Evolutionary conservation across 1,140 invertebrate species (phyloP).

Genomic region (Carcinoscorpius rotundicauda): DNA sequence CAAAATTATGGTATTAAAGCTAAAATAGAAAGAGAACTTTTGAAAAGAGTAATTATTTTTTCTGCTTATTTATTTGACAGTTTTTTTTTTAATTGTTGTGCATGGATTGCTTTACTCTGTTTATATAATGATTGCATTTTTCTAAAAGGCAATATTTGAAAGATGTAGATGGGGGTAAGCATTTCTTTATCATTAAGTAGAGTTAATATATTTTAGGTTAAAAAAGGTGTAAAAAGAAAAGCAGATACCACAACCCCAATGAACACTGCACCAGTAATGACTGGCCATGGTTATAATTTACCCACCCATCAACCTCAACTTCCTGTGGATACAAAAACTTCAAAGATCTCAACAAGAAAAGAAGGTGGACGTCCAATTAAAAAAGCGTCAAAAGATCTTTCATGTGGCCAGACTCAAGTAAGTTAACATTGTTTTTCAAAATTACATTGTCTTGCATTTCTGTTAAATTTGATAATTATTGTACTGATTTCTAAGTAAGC

Average conservation of each 20-base stretch:
- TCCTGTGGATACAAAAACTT: constrained; percentile 1
- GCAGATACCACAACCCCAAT: constrained; percentile 78
- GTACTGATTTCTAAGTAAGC: background rate
- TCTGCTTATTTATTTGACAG: no score
- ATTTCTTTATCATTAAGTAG: no score
- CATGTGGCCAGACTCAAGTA: constrained; percentile 31
- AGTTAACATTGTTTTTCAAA: background rate
- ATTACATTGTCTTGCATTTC: no score
- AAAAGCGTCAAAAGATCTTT: constrained; percentile 54
- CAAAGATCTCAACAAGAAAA: constrained; percentile 69
- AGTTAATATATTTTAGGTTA: constrained; percentile 36
- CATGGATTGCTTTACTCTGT: no score
- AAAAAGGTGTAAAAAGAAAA: constrained; percentile 97
- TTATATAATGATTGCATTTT: no score
- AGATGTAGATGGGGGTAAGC: no score
- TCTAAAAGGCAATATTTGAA: no score
- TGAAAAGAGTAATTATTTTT: no score
- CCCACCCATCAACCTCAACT: constrained; percentile 4
- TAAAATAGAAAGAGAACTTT: no score
- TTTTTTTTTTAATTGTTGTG: no score
- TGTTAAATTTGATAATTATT: no score
- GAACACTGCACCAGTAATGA: constrained; percentile 30
- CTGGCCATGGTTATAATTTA: background rate
- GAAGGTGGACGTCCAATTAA: constrained; percentile 93
- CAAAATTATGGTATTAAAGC: no score